A percentile compares a stretch with the other conserved stretches of the same genome.
These are phyloP conservation scores for Acanthiza pusilla DNA, from an alignment of 2,797 vertebrate genomes.

Conservation along the genomic window DNA sequence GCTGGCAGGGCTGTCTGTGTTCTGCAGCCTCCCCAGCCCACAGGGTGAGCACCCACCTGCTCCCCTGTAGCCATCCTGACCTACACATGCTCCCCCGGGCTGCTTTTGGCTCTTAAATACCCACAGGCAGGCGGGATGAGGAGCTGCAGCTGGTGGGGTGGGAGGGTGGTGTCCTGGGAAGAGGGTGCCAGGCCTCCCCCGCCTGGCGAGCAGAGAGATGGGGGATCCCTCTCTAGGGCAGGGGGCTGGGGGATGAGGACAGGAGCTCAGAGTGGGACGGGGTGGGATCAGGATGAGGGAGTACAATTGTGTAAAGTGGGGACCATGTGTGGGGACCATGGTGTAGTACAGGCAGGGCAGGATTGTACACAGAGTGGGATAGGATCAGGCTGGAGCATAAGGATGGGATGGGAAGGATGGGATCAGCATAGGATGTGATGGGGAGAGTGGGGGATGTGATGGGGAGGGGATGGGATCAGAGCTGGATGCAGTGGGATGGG, in stretches of 20 bases:
- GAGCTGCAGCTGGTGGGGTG: not conserved
- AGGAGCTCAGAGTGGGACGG: not conserved
- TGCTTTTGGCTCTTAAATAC: not conserved
- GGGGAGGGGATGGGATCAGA: not conserved
- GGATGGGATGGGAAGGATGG: not conserved
- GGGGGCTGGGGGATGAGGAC: not conserved
- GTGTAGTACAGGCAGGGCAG: not conserved
- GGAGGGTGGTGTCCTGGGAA: not conserved
- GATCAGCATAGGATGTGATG: not conserved
- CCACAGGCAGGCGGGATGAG: not conserved
- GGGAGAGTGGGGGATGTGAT: not conserved
- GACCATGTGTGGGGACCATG: no score
- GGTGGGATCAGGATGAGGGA: not conserved
- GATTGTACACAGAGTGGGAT: not conserved
- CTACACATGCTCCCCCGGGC: fast-evolving
- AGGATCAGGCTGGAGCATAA: no score
- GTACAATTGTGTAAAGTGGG: not conserved
- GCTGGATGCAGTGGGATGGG: not conserved
- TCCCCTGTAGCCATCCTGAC: not conserved
- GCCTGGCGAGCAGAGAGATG: not conserved
- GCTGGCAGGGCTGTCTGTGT: fast-evolving
- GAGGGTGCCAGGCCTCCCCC: not conserved
- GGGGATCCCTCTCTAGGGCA: not conserved
- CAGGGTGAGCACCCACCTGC: not conserved
- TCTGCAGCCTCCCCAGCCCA: not conserved